Percentiles rank a stretch among this genome's conserved stretches.
Evolutionary conservation across 2,113 vertebrate species (phyloP).

Genomic region (Gymnocephalus cernua): DNA sequence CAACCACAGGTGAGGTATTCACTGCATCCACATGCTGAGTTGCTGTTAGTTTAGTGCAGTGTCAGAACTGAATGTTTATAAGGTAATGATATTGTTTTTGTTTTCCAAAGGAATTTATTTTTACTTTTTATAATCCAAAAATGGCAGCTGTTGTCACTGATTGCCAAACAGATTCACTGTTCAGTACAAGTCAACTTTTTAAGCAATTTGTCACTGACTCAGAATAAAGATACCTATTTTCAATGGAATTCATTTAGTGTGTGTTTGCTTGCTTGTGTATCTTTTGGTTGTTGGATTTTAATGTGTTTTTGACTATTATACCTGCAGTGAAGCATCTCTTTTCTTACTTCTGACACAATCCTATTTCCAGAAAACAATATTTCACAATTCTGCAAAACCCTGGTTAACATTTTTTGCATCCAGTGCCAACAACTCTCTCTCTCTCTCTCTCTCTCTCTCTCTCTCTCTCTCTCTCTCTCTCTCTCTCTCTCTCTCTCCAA

Average conservation of each 20-base stretch:
- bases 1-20: slow-evolving; percentile 33
- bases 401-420: neutral
- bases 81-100: slow-evolving; percentile 49
- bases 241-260: neutral
- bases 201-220: slow-evolving; percentile 57
- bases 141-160: slow-evolving; percentile 76
- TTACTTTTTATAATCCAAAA: slow-evolving; percentile 71
- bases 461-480: no score
- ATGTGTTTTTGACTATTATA: neutral
- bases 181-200: slow-evolving; percentile 27
- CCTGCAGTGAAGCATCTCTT: neutral
- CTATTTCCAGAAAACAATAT: neutral
- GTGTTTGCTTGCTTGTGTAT: neutral
- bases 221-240: slow-evolving; percentile 65
- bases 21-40: slow-evolving; percentile 29
- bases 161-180: slow-evolving; percentile 65
- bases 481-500: no score
- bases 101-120: slow-evolving; percentile 64
- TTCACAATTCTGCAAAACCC: neutral
- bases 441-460: no score
- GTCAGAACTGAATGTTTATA: slow-evolving; percentile 48
- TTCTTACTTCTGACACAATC: neutral
- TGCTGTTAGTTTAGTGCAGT: slow-evolving; percentile 35
- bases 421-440: no score
- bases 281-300: neutral